phyloP scores from a whole-genome alignment of 1,140 invertebrate genomes.

The Procambarus virginalis region DNA sequence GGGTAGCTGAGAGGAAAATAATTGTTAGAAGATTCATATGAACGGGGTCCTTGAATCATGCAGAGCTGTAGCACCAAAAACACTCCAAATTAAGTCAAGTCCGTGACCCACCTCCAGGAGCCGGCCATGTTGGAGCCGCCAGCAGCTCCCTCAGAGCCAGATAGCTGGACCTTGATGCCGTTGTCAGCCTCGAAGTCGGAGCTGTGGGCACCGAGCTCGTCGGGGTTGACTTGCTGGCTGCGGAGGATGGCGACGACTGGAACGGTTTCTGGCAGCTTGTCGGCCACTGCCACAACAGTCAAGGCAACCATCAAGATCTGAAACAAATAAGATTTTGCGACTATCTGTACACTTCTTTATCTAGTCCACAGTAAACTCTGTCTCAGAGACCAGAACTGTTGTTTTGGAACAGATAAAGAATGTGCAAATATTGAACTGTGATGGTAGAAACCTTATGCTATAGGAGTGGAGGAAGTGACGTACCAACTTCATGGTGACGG shows the following conservation, averaged over 20 bases:
- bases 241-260: slow-evolving; percentile 33
- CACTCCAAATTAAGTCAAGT: no score
- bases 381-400: no score
- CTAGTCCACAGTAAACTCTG: no score
- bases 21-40: background rate
- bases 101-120: slow-evolving; percentile 15
- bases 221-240: slow-evolving; percentile 44
- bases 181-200: slow-evolving; percentile 53
- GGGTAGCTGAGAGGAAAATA: background rate
- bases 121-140: slow-evolving; percentile 47
- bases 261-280: background rate
- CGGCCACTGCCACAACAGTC: slow-evolving; percentile 33
- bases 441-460: no score
- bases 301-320: slow-evolving; percentile 15
- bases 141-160: slow-evolving; percentile 21
- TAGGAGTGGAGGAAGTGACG: no score
- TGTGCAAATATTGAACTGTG: no score
- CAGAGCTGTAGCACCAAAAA: no score
- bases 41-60: no score
- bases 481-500: no score
- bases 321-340: background rate
- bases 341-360: no score
- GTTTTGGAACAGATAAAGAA: no score
- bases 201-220: slow-evolving; percentile 48
- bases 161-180: slow-evolving; percentile 39